Conservation (phyloP, 2,888 invertebrate genomes). For the Drosophila helvetica region DNA sequence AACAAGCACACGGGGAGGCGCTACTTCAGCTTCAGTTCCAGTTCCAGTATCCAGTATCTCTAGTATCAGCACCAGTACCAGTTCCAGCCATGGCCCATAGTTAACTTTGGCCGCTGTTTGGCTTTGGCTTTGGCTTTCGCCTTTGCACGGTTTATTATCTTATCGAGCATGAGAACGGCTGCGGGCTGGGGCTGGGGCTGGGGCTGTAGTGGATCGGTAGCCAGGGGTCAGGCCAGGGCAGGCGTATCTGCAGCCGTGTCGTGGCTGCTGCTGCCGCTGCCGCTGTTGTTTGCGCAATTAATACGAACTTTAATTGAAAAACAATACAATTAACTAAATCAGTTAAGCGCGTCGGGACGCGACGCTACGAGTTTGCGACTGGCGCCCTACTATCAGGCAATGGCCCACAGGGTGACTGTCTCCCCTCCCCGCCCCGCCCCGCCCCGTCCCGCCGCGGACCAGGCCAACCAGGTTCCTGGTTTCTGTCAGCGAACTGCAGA, state of each 20-base stretch:
- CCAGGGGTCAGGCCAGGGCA: constrained; percentile 46
- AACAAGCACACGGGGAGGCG: constrained; percentile 31
- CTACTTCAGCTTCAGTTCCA: constrained; percentile 24
- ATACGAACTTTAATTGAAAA: constrained; percentile 78
- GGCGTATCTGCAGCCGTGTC: constrained; percentile 14
- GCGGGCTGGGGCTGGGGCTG: not conserved
- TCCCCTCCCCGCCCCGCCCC: no score
- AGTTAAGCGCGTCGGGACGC: constrained; percentile 67
- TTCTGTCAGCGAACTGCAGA: not conserved
- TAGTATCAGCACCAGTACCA: constrained; percentile 20
- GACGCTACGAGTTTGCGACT: constrained; percentile 26
- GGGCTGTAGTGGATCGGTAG: not conserved
- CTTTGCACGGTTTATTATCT: constrained; percentile 49
- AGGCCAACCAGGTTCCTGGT: no score
- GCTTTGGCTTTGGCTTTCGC: constrained; percentile 36
- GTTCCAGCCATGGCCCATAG: not conserved
- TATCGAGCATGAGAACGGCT: constrained; percentile 26
- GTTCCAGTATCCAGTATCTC: constrained; percentile 7
- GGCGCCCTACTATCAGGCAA: constrained; percentile 53
- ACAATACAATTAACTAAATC: constrained; percentile 81
- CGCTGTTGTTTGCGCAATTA: constrained; percentile 72
- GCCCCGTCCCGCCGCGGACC: no score
- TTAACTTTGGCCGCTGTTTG: constrained; percentile 25
- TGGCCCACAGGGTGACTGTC: no score
- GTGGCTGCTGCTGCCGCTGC: constrained; percentile 15